A percentile compares a stretch with the other conserved stretches of the same genome.
Evolutionary conservation across 2,888 invertebrate species (phyloP).

Genomic region (Bruchidius siliquastri): DNA sequence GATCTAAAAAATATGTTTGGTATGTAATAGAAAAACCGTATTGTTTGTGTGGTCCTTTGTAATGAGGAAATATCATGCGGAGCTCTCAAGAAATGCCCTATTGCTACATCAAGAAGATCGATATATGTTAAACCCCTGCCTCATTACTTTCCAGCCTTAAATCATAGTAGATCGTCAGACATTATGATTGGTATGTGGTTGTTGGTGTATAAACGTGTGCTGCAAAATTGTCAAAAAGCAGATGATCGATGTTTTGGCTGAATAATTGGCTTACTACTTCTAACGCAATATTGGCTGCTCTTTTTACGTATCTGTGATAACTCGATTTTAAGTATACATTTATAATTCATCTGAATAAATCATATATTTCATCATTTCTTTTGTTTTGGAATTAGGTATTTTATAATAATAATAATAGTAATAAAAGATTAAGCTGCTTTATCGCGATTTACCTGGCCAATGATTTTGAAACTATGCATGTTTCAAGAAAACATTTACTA

Average conservation of each 20-base stretch:
- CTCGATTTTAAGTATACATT: conserved; percentile 3
- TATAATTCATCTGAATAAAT: conserved; percentile 10
- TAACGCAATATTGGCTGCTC: conserved; percentile 9
- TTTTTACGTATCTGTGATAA: conserved; percentile 2
- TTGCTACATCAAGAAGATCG: not conserved
- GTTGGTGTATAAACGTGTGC: conserved; percentile 13
- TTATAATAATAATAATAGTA: no score
- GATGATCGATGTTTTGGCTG: not conserved
- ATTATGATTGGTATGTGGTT: conserved; percentile 30
- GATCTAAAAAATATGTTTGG: no score
- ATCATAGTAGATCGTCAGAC: conserved; percentile 6
- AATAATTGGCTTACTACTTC: not conserved
- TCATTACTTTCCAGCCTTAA: conserved; percentile 26
- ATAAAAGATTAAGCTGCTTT: no score
- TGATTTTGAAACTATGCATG: no score
- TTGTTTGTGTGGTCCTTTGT: no score
- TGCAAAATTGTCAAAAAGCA: conserved; percentile 3
- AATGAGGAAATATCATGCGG: no score
- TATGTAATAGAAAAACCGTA: no score
- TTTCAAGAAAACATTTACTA: no score
- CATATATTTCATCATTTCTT: conserved; percentile 9
- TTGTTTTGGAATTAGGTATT: conserved; percentile 4
- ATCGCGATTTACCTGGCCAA: no score
- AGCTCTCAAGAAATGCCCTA: not conserved
- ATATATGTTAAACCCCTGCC: not conserved